Conservation (phyloP, 2,888 invertebrate genomes). For the Cyclophora punctaria region DNA sequence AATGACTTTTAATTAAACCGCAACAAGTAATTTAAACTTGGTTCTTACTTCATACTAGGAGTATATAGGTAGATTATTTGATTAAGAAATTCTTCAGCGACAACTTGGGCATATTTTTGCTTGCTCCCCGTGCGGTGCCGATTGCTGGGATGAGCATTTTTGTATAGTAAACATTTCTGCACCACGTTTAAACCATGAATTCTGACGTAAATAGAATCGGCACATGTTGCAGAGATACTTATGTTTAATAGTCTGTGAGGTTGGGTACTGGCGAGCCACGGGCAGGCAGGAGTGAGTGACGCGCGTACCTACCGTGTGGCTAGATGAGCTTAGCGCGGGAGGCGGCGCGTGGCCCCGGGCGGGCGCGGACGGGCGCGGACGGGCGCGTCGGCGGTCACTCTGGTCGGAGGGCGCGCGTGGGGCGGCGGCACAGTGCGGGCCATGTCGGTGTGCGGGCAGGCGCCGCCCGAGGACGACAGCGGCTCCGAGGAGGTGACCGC, state of each 20-base stretch:
- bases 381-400: conserved; percentile 8
- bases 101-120: too few species aligned
- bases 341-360: background rate
- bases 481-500: conserved; percentile 43
- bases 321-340: too few species aligned
- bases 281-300: conserved; percentile 28
- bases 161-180: conserved; percentile 18
- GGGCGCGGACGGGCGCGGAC: conserved; percentile 1
- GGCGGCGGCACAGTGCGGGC: conserved; percentile 10
- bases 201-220: conserved; percentile 16
- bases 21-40: too few species aligned
- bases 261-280: conserved; percentile 23
- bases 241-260: conserved; percentile 32
- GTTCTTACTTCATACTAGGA: too few species aligned
- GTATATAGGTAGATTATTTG: too few species aligned
- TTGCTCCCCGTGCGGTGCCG: too few species aligned
- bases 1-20: too few species aligned
- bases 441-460: conserved; percentile 59
- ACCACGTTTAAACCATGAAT: too few species aligned
- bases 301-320: too few species aligned
- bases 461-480: conserved; percentile 48
- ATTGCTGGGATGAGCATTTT: too few species aligned
- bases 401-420: conserved; percentile 7
- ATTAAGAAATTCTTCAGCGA: too few species aligned
- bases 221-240: conserved; percentile 36